Percentiles rank a stretch among this genome's conserved stretches.
These are phyloP conservation scores for Gila orcuttii DNA, from an alignment of 2,113 vertebrate species.

Conservation along the genomic window DNA sequence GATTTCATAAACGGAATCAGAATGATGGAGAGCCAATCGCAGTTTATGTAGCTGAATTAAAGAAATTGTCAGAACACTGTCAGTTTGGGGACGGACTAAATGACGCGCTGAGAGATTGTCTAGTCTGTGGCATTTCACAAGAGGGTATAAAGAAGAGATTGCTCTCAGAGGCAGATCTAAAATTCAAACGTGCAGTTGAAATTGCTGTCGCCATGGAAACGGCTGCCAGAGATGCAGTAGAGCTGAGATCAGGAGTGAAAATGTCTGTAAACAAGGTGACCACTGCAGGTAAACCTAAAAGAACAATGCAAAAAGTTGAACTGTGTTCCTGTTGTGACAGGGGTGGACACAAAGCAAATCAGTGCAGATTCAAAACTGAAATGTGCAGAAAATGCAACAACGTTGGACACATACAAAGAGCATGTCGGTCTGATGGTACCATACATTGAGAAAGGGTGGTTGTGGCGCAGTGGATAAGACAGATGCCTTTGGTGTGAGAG, in stretches of 20 bases:
- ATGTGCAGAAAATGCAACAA: constrained; percentile 49
- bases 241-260: constrained; percentile 42
- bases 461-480: too few relatives aligned
- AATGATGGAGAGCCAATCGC: too few relatives aligned
- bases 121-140: constrained; percentile 34
- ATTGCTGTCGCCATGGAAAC: constrained; percentile 31
- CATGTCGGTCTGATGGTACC: background rate
- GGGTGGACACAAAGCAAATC: background rate
- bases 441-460: background rate
- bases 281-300: background rate
- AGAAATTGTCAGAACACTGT: too few relatives aligned
- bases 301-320: background rate
- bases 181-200: background rate
- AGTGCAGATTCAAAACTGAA: constrained; percentile 34
- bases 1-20: too few relatives aligned
- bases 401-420: constrained; percentile 49
- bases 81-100: background rate
- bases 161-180: constrained; percentile 13
- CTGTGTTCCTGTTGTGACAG: background rate
- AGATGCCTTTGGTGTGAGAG: too few relatives aligned
- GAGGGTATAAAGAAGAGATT: constrained; percentile 18
- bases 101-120: constrained; percentile 9
- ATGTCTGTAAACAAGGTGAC: constrained; percentile 6
- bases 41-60: too few relatives aligned
- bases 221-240: constrained; percentile 4